phyloP scores from a whole-genome alignment of 2,797 vertebrate genomes.

The Rhynchotus rufescens region DNA sequence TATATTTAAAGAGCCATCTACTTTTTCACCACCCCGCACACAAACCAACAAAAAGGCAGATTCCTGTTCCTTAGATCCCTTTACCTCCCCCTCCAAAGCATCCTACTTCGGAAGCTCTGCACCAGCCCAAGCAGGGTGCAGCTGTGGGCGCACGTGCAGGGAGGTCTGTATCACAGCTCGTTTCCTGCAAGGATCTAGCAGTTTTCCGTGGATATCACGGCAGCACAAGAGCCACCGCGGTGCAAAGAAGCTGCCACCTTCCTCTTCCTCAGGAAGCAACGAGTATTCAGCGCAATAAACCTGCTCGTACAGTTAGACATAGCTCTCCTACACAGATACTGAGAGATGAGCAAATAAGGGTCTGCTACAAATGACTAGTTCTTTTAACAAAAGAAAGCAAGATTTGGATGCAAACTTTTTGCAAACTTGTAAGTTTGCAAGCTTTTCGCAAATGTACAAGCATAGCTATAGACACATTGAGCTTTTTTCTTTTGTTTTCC shows the following conservation, averaged over 20 bases:
- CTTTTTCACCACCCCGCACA: not conserved
- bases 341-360: too few relatives aligned
- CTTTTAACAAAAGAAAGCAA: not conserved
- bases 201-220: accelerated
- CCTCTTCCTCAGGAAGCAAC: not conserved
- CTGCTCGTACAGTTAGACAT: too few relatives aligned
- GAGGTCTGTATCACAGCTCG: not conserved
- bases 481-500: not conserved
- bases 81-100: accelerated
- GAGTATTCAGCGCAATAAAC: too few relatives aligned
- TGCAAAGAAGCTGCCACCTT: not conserved
- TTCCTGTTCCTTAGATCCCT: accelerated
- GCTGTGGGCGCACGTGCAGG: not conserved
- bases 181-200: not conserved
- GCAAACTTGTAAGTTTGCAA: too few relatives aligned
- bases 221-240: accelerated
- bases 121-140: accelerated
- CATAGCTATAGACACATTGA: not conserved
- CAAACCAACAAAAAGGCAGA: not conserved
- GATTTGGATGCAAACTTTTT: too few relatives aligned
- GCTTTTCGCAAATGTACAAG: not conserved
- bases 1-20: not conserved
- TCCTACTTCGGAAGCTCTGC: not conserved
- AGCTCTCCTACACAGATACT: not conserved
- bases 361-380: too few relatives aligned